These are phyloP conservation scores for Pandion haliaetus DNA, from an alignment of 2,113 vertebrate species.

Conservation along the genomic window DNA sequence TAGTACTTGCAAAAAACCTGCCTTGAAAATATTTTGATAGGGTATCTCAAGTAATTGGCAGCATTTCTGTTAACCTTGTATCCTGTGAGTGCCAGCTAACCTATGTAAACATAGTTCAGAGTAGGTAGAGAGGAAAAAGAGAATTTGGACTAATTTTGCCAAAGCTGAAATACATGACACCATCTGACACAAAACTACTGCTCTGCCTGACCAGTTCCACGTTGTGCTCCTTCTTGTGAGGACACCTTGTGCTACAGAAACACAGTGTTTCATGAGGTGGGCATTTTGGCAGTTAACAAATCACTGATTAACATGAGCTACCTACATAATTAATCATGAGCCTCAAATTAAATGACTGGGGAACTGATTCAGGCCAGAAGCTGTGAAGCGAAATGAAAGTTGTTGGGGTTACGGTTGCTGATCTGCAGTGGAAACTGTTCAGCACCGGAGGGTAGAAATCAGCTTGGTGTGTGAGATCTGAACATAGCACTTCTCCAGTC, in stretches of 20 bases:
- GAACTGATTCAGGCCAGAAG: background rate
- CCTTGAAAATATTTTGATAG: slow-evolving; percentile 53
- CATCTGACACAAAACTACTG: background rate
- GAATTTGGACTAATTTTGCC: slow-evolving; percentile 2
- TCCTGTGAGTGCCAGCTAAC: background rate
- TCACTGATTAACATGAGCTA: slow-evolving; percentile 18
- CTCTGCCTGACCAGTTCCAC: background rate
- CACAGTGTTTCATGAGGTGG: background rate
- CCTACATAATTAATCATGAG: slow-evolving; percentile 38
- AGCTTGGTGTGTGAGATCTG: background rate
- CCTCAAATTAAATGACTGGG: slow-evolving; percentile 13
- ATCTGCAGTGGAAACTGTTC: background rate
- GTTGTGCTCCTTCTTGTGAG: background rate
- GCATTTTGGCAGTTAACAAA: slow-evolving; percentile 46
- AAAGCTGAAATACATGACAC: background rate
- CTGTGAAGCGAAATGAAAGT: background rate
- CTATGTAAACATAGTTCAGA: slow-evolving; percentile 22
- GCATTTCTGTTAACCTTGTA: slow-evolving; percentile 5
- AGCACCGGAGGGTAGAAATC: background rate
- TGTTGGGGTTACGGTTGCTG: rapidly evolving
- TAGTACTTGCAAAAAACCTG: background rate
- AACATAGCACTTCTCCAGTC: background rate
- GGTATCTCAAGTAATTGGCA: background rate
- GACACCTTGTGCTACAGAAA: background rate
- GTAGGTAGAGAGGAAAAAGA: background rate